Base-by-base conservation (phyloP, 2,888 invertebrate species). In the Philereme vetulata region DNA sequence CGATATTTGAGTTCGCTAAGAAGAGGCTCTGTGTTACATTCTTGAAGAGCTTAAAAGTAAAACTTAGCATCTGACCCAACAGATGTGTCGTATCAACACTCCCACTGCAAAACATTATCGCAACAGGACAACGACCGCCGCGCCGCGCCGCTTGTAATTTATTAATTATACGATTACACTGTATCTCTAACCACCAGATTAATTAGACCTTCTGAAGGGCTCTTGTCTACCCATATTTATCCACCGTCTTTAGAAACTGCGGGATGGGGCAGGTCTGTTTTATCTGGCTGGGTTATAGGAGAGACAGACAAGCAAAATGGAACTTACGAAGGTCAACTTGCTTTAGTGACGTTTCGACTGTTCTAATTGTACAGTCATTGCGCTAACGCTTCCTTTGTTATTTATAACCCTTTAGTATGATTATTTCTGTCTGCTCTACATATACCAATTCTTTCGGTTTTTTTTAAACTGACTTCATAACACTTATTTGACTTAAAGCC, bases 151-250 rank as follows among this genome's bases (percentile, higher is more conserved):
- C 81, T 85, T 80, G 85, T 90, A 86, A 90, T 90, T 88, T 90
- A 90, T 89, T 90, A 91, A 91, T 90, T 90, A 85, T 82, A 82
- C 85, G 80, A 83, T 83, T 82, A 84, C 81, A 76, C 72, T 74
- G 78, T 77, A 75, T 75, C 77, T 71, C 74, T 78, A 44, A 75
- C 74, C 73, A 51, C 88, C 88, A 84, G 73, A 78, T 67, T 80
- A 81, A 68, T 71, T 56, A 71, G 86, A 85, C 69, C 85, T 71
- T 66, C 67, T 70, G 65, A 74, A 75, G 71, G 71, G 65, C 64
- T 67, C 66, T 63, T 56, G 61, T 66, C 65, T 57, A 58, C 68
- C 68, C 70, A 64, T 62, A 62, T 62, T 61, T 48, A 55, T 56
- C 68, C 56, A 56, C 55, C 53, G 64, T 67, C 65, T 57, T 66